Evolutionary conservation across 2,888 invertebrate species (phyloP), one percentile per base, ranked within the genome.

Genomic region (Oscheius myriophilus): DNA sequence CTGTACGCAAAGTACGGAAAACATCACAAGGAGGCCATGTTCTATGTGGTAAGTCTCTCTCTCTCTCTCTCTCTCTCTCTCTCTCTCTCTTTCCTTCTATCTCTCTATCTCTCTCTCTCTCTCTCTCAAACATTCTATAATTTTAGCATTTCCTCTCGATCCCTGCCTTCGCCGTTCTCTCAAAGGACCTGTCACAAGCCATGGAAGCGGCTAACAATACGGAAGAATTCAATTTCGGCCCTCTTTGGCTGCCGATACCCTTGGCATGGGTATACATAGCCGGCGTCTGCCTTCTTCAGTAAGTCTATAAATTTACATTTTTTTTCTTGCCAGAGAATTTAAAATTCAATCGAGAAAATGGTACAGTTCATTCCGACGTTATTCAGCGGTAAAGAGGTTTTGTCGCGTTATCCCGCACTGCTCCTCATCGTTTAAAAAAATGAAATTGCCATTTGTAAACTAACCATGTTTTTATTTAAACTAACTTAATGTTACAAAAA

Each of bases 91-190:
- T 3, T 18, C 16, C 21, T 25, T 25, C 25, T 11, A 33, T 25
- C 43, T 14, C 33, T 3, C 33, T 6, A 3, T 6, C 33, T 3
- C 33, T 6, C 33, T 3, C 33, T 33, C 33, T 6, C 18, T 4
- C 26, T 53, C 25, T 9, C 53, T 4, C 33, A 9, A 9, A 9
- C 16, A 55, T 25, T 25, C 25, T 11, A 33, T 25, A 14, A 39
- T 25, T 79, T 71, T 57, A 93, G 90, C 96, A 97, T 89, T 90
- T 93, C 63, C 87, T 96, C 65, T 94, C 96, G 0, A 87, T 97
- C 72, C 94, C 96, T 2, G 91, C 92, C 67, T 97, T 97, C 89
- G 80, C 93, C 21, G 89, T 95, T 0, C 90, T 96, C 66, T 89
- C 90, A 11, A 88, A 90, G 9, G 94, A 95, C 87, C 90, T 97